Percentiles rank a stretch among this genome's conserved stretches.
Evolutionary conservation across 2,113 vertebrate species (phyloP).

Genomic region (Philantomba maxwellii): DNA sequence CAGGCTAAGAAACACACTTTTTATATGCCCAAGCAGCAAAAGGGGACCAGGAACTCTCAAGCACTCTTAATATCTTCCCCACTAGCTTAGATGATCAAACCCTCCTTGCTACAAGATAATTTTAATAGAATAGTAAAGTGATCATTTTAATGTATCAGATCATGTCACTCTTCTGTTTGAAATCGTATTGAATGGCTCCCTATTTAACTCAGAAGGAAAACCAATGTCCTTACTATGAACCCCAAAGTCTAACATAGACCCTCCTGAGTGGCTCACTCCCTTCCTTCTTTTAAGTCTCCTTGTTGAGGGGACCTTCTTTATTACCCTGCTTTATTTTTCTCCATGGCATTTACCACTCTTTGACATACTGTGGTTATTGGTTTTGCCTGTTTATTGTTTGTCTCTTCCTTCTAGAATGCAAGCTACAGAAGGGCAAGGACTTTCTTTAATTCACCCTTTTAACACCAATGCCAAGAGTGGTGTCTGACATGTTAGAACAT

Average conservation of each 20-base stretch:
- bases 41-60: background rate
- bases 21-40: background rate
- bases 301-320: background rate
- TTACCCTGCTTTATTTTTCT: background rate
- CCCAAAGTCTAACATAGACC: background rate
- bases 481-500: background rate
- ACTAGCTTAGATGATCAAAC: background rate
- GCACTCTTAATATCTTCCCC: background rate
- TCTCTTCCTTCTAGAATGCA: background rate
- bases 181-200: background rate
- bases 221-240: background rate
- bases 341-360: background rate
- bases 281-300: background rate
- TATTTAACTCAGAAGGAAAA: background rate
- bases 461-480: background rate
- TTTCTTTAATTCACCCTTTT: background rate
- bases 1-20: background rate
- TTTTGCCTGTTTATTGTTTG: background rate
- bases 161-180: background rate
- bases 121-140: background rate
- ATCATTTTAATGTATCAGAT: background rate
- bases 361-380: background rate
- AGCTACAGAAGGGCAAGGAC: background rate
- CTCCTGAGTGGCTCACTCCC: background rate
- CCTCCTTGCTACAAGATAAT: background rate